Percentiles rank a stretch among this genome's conserved stretches.
phyloP scores from a whole-genome alignment of 2,113 vertebrate species.

The Megaleporinus macrocephalus region DNA sequence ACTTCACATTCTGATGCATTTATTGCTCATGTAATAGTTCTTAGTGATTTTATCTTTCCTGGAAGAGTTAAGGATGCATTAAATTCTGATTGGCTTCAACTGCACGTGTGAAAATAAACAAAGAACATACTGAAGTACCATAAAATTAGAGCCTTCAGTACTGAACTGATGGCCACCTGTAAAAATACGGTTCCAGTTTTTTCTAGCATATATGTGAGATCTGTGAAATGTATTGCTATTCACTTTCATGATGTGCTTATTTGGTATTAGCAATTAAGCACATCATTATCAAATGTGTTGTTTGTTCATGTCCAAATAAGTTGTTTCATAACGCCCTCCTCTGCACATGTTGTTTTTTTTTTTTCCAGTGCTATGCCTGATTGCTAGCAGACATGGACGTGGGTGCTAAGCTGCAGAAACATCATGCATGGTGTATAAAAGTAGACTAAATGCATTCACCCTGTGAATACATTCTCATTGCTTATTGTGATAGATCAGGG shows the following conservation, averaged over 20 bases:
- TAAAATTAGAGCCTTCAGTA: too few relatives aligned
- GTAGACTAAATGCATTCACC: neutral
- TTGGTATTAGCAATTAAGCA: constrained; percentile 44
- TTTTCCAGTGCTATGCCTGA: neutral
- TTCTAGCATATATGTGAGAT: constrained; percentile 31
- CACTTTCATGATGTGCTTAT: constrained; percentile 31
- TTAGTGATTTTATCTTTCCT: too few relatives aligned
- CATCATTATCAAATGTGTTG: constrained; percentile 44
- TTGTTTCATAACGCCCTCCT: constrained; percentile 34
- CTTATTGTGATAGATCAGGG: constrained; percentile 3
- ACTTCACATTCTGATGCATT: too few relatives aligned
- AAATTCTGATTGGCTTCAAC: too few relatives aligned
- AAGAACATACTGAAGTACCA: too few relatives aligned
- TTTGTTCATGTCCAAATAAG: constrained; percentile 42
- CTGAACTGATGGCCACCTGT: too few relatives aligned
- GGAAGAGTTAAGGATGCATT: too few relatives aligned
- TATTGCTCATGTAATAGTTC: too few relatives aligned
- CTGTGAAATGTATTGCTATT: constrained; percentile 37
- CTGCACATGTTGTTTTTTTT: constrained; percentile 5
- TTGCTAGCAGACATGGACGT: constrained; percentile 11
- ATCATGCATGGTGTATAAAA: neutral
- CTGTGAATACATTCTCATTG: neutral
- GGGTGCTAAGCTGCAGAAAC: constrained; percentile 13
- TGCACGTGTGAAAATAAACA: too few relatives aligned
- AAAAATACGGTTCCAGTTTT: neutral